These are phyloP conservation scores for Anastrepha ludens DNA, from an alignment of 1,140 invertebrate species.

Conservation along the genomic window DNA sequence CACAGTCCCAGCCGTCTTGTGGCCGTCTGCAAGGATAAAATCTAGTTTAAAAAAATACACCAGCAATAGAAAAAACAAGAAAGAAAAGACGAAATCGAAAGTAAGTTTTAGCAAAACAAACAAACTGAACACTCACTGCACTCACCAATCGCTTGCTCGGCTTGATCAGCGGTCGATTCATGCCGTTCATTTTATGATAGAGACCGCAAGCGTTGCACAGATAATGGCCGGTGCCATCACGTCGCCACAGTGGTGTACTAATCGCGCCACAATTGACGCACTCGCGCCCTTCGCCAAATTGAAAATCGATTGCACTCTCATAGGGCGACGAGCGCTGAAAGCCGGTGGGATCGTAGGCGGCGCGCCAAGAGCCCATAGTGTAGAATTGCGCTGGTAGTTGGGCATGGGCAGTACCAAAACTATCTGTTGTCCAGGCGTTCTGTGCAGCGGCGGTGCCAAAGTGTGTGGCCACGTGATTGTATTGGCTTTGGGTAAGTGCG, in stretches of 20 bases:
- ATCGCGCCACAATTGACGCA: conserved; percentile 98
- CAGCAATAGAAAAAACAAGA: conserved; percentile 14
- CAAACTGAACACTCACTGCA: conserved; percentile 72
- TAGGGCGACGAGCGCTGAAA: conserved; percentile 86
- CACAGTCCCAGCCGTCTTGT: conserved; percentile 89
- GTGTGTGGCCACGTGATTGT: conserved; percentile 72
- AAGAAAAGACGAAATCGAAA: background rate
- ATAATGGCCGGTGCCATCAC: conserved; percentile 97
- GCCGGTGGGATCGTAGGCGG: conserved; percentile 82
- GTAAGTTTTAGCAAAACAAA: conserved; percentile 50
- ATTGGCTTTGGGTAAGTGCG: conserved; percentile 72
- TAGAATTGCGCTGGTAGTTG: conserved; percentile 79
- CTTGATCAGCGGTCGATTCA: conserved; percentile 92
- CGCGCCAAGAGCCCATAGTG: conserved; percentile 85
- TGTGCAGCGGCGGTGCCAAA: conserved; percentile 72
- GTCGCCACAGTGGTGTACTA: conserved; percentile 95
- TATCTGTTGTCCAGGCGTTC: conserved; percentile 72
- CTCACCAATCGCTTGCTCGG: conserved; percentile 92
- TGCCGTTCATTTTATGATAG: conserved; percentile 97
- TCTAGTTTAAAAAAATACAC: background rate
- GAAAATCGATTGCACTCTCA: conserved; percentile 86
- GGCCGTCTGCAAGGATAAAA: conserved; percentile 81
- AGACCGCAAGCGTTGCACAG: conserved; percentile 98
- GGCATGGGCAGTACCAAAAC: conserved; percentile 72
- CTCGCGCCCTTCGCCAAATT: conserved; percentile 91